Conservation (phyloP, 2,888 invertebrate species). For the Hirtodrosophila trivittata region DNA sequence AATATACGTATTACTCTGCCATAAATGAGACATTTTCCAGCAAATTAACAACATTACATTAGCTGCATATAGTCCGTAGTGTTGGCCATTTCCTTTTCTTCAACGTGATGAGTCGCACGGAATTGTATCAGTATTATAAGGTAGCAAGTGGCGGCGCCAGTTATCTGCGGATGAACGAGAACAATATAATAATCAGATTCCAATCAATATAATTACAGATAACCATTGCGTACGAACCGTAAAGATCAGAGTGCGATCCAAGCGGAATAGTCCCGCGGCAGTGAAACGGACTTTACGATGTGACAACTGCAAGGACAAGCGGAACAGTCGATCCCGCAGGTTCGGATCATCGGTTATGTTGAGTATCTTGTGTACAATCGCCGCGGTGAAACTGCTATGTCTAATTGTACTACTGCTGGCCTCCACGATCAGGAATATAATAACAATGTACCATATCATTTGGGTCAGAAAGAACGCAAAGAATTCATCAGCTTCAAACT, state of each 20-base stretch:
- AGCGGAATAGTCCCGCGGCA: slow-evolving; percentile 82
- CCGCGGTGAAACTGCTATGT: slow-evolving; percentile 75
- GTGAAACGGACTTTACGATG: slow-evolving; percentile 82
- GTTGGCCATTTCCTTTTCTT: slow-evolving; percentile 37
- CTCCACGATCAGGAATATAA: slow-evolving; percentile 81
- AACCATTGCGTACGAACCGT: slow-evolving; percentile 69
- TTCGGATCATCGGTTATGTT: slow-evolving; percentile 80
- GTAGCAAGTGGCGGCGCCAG: slow-evolving; percentile 83
- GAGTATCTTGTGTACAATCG: slow-evolving; percentile 81
- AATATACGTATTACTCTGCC: no score
- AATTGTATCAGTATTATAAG: slow-evolving; percentile 83
- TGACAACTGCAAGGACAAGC: slow-evolving; percentile 81
- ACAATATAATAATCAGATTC: slow-evolving; percentile 6
- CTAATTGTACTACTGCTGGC: slow-evolving; percentile 77
- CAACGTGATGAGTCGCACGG: slow-evolving; percentile 70
- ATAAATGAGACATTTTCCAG: no score
- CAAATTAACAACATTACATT: not conserved
- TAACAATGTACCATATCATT: slow-evolving; percentile 81
- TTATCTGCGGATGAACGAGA: no score
- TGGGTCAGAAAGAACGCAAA: slow-evolving; percentile 82
- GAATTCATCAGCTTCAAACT: slow-evolving; percentile 80
- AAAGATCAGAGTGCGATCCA: slow-evolving; percentile 83
- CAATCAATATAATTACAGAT: no score
- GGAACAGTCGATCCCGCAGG: slow-evolving; percentile 76
- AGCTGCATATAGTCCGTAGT: slow-evolving; percentile 21